These are phyloP conservation scores for Euplexia lucipara DNA, from an alignment of 2,888 invertebrate species.

Conservation along the genomic window DNA sequence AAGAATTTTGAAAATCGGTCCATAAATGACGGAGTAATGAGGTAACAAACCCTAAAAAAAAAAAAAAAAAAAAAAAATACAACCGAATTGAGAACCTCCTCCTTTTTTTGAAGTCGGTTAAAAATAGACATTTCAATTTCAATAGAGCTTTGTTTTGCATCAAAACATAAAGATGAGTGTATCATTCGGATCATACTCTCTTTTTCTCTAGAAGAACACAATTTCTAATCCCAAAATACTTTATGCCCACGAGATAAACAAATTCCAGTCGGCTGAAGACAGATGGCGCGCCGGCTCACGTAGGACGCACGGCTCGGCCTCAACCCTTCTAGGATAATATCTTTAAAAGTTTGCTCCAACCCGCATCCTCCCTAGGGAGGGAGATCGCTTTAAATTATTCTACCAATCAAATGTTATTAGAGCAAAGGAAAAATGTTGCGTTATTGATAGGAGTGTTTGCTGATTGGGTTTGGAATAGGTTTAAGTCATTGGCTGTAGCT, in stretches of 20 bases:
- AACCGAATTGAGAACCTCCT: too few relatives aligned
- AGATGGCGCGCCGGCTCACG: slow-evolving; percentile 87
- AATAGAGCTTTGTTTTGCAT: too few relatives aligned
- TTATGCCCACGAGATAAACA: slow-evolving; percentile 78
- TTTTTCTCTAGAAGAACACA: slow-evolving; percentile 8
- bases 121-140: too few relatives aligned
- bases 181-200: not conserved
- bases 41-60: too few relatives aligned
- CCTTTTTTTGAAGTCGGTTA: too few relatives aligned
- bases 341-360: slow-evolving; percentile 88
- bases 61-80: too few relatives aligned
- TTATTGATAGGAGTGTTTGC: not conserved
- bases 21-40: too few relatives aligned
- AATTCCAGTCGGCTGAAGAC: slow-evolving; percentile 86
- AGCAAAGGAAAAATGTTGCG: slow-evolving; percentile 32
- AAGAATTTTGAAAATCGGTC: too few relatives aligned
- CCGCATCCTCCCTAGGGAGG: slow-evolving; percentile 70
- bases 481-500: not conserved
- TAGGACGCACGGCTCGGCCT: slow-evolving; percentile 80
- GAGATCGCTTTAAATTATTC: slow-evolving; percentile 84
- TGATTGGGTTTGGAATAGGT: not conserved
- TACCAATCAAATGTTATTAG: slow-evolving; percentile 85
- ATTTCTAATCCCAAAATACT: slow-evolving; percentile 54
- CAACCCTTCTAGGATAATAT: slow-evolving; percentile 90
- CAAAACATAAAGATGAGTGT: too few relatives aligned